These are phyloP conservation scores for Ceratotherium simum DNA, from an alignment of 2,113 vertebrate genomes.

Conservation along the genomic window DNA sequence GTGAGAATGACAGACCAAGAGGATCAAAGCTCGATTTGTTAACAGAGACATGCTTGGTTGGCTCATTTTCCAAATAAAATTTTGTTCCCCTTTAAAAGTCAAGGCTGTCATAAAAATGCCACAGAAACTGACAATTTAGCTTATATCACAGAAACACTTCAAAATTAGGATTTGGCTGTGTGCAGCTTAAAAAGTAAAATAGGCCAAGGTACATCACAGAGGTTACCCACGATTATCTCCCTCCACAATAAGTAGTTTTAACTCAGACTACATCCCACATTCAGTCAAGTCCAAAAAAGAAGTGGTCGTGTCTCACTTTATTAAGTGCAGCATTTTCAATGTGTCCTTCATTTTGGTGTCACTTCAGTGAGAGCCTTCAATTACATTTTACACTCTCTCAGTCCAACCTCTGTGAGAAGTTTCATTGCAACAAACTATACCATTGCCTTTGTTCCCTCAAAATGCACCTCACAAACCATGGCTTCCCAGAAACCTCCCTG, in stretches of 20 bases:
- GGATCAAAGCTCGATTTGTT: slow-evolving; percentile 66
- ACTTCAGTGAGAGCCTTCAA: slow-evolving; percentile 54
- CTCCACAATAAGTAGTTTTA: slow-evolving; percentile 55
- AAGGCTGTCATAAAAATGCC: slow-evolving; percentile 65
- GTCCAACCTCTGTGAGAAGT: background rate
- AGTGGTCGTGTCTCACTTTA: slow-evolving; percentile 65
- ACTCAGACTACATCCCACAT: slow-evolving; percentile 70
- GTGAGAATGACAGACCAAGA: slow-evolving; percentile 65
- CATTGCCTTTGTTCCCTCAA: background rate
- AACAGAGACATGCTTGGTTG: slow-evolving; percentile 78
- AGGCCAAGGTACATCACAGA: slow-evolving; percentile 78
- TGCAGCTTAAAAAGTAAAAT: slow-evolving; percentile 59
- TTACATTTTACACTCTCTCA: background rate
- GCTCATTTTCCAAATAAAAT: slow-evolving; percentile 79
- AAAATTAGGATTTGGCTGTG: slow-evolving; percentile 76
- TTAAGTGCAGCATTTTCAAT: slow-evolving; percentile 74
- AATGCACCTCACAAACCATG: background rate
- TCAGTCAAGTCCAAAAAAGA: slow-evolving; percentile 72
- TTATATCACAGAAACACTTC: background rate
- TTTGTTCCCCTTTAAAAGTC: slow-evolving; percentile 80
- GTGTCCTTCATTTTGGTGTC: slow-evolving; percentile 60
- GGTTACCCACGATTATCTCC: slow-evolving; percentile 79
- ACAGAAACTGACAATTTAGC: background rate
- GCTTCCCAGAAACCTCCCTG: background rate
- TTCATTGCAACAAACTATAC: background rate